phyloP scores from a whole-genome alignment of 1,140 invertebrate genomes.

The Diabrotica undecimpunctata region DNA sequence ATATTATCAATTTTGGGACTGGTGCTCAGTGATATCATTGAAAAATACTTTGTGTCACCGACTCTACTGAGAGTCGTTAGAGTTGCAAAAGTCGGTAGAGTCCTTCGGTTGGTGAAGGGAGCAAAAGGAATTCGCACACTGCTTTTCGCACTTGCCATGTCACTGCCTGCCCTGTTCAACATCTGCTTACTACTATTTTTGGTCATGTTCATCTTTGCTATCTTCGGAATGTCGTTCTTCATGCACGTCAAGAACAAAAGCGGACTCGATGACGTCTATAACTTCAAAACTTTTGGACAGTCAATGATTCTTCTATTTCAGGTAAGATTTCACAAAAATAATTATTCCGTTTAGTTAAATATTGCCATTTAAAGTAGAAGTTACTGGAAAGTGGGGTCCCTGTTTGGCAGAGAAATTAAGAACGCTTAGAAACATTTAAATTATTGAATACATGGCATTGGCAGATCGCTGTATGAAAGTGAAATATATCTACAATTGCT shows the following conservation, averaged over 20 bases:
- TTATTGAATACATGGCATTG: no score
- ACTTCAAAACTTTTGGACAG: conserved; percentile 97
- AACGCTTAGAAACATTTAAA: no score
- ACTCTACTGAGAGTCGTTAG: conserved; percentile 94
- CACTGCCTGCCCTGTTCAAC: conserved; percentile 95
- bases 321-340: conserved; percentile 51
- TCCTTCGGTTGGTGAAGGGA: conserved; percentile 93
- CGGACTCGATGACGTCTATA: conserved; percentile 94
- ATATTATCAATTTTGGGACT: conserved; percentile 97
- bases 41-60: conserved; percentile 96
- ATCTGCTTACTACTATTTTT: conserved; percentile 96
- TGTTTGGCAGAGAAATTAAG: no score
- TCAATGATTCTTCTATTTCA: conserved; percentile 97
- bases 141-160: conserved; percentile 96
- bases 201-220: conserved; percentile 99
- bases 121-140: conserved; percentile 96
- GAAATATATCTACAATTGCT: no score
- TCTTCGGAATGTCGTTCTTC: conserved; percentile 99
- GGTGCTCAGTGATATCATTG: conserved; percentile 92
- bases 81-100: conserved; percentile 95
- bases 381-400: no score
- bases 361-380: no score
- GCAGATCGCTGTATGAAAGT: no score
- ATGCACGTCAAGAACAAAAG: conserved; percentile 94
- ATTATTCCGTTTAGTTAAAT: neutral